Conservation (phyloP, 2,113 vertebrate genomes). For the Jacana jacana region DNA sequence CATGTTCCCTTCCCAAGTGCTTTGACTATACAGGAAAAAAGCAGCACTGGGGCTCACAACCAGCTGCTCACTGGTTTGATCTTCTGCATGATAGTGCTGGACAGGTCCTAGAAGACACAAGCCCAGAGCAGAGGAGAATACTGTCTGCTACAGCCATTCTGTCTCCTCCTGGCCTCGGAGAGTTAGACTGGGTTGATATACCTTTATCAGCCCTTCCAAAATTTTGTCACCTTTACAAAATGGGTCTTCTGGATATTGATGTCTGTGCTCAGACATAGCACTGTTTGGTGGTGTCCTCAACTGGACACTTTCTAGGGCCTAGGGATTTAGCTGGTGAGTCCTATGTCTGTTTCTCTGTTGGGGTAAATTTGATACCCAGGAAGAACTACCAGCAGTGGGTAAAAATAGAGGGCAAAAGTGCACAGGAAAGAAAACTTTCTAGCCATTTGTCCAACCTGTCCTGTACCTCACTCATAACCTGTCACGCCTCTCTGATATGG, state of each 20-base stretch:
- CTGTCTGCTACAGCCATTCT: not conserved
- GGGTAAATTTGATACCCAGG: not conserved
- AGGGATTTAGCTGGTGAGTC: not conserved
- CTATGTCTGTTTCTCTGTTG: not conserved
- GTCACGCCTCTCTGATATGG: accelerated
- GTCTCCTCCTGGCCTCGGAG: not conserved
- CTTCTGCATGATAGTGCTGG: not conserved
- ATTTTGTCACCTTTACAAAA: not conserved
- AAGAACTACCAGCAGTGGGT: not conserved
- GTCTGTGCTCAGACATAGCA: not conserved
- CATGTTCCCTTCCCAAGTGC: not conserved
- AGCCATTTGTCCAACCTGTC: not conserved
- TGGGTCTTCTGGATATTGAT: not conserved
- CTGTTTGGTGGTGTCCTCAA: not conserved
- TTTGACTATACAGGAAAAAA: not conserved
- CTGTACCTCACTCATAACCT: not conserved
- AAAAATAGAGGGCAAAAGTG: not conserved
- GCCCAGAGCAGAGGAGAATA: not conserved
- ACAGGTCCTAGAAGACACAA: not conserved
- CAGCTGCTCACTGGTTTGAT: not conserved
- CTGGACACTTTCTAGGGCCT: not conserved
- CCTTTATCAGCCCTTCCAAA: not conserved
- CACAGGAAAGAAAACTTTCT: not conserved
- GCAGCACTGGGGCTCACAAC: not conserved
- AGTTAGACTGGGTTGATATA: not conserved